Conservation (phyloP, 2,113 vertebrate species). For the Salvelinus namaycush region DNA sequence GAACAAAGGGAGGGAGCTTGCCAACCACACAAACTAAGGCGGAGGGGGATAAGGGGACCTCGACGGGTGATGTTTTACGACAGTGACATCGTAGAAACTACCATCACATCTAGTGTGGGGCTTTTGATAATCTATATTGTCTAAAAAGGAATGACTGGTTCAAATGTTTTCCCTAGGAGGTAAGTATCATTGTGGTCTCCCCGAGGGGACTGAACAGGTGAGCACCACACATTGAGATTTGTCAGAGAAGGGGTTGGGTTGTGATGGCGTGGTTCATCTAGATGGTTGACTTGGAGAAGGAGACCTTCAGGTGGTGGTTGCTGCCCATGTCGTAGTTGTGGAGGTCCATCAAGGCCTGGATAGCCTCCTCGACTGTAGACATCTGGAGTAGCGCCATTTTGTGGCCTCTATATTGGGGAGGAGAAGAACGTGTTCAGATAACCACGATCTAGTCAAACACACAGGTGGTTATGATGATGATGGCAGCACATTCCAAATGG, state of each 20-base stretch:
- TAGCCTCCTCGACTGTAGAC: constrained; percentile 96
- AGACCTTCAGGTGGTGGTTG: constrained; percentile 97
- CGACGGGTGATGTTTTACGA: constrained; percentile 51
- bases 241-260: constrained; percentile 16
- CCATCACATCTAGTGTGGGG: constrained; percentile 36
- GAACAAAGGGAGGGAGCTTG: constrained; percentile 69
- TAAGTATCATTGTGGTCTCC: constrained; percentile 57
- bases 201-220: too few relatives aligned
- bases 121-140: constrained; percentile 53
- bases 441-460: background rate
- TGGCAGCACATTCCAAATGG: too few relatives aligned
- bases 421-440: constrained; percentile 31
- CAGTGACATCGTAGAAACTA: too few relatives aligned
- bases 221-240: background rate
- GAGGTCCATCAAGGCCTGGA: constrained; percentile 95
- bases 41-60: constrained; percentile 32
- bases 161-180: constrained; percentile 75
- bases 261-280: constrained; percentile 66
- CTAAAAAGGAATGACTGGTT: constrained; percentile 57
- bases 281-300: constrained; percentile 99
- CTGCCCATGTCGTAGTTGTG: constrained; percentile 99
- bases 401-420: constrained; percentile 88
- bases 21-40: constrained; percentile 67
- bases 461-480: too few relatives aligned
- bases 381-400: constrained; percentile 99